Evolutionary conservation across 2,113 vertebrate species (phyloP).

Genomic region (Gila orcuttii): DNA sequence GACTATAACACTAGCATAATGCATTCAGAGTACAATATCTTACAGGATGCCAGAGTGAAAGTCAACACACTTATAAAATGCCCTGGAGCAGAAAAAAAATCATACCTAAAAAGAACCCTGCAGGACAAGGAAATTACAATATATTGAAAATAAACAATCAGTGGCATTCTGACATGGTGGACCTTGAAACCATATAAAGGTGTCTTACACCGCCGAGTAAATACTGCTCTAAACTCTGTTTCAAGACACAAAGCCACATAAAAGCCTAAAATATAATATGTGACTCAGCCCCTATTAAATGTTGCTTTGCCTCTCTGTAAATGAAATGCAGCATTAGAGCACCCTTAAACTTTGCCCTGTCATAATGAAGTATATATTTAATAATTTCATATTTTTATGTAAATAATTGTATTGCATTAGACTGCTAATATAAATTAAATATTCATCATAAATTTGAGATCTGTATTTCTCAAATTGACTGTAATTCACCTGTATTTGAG

Average conservation of each 20-base stretch:
- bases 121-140: neutral
- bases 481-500: too few species aligned
- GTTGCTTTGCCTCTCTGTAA: neutral
- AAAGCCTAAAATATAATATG: neutral
- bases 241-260: neutral
- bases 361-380: neutral
- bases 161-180: neutral
- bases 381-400: neutral
- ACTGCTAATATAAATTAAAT: neutral
- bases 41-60: neutral
- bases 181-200: neutral
- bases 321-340: neutral
- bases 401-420: neutral
- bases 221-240: neutral
- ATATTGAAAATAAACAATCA: neutral
- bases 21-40: neutral
- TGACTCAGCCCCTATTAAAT: neutral
- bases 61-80: neutral
- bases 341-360: neutral
- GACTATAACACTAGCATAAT: slow-evolving; percentile 21
- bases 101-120: neutral
- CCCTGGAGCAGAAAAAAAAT: neutral
- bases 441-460: too few species aligned
- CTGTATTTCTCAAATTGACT: too few species aligned
- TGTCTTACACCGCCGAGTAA: neutral